Evolutionary conservation across 2,888 invertebrate genomes (phyloP).

Genomic region (Heliconius sara): DNA sequence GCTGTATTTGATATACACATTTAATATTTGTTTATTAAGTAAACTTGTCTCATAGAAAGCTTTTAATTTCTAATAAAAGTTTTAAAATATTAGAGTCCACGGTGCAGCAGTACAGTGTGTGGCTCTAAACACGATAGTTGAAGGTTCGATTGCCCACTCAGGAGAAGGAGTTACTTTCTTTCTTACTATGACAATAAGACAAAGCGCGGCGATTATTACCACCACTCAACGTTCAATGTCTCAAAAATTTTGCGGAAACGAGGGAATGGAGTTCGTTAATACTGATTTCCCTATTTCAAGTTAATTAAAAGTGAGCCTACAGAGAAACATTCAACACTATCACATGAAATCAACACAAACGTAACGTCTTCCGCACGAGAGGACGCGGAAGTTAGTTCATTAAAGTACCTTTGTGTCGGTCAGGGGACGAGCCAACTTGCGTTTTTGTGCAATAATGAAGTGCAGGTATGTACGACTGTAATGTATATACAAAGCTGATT

Average conservation of each 20-base stretch:
- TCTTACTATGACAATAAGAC: too few relatives aligned
- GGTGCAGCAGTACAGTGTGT: too few relatives aligned
- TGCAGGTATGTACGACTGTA: background rate
- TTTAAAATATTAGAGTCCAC: too few relatives aligned
- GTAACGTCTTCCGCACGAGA: constrained; percentile 14
- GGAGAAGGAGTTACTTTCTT: too few relatives aligned
- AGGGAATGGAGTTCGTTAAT: background rate
- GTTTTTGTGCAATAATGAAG: constrained; percentile 39
- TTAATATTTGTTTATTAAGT: too few relatives aligned
- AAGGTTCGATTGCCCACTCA: too few relatives aligned
- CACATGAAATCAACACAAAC: background rate
- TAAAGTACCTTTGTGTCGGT: constrained; percentile 40
- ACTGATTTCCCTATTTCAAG: background rate
- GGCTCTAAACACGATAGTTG: too few relatives aligned
- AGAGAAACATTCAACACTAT: background rate
- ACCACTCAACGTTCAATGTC: too few relatives aligned
- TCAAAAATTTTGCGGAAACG: too few relatives aligned
- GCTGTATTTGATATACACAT: background rate
- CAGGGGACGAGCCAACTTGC: constrained; percentile 30
- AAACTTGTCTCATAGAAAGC: too few relatives aligned
- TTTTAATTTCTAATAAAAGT: too few relatives aligned
- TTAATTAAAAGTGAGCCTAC: background rate
- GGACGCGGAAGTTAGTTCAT: constrained; percentile 41
- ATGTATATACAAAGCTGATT: constrained; percentile 26
- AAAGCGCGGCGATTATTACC: too few relatives aligned